A percentile compares a stretch with the other conserved stretches of the same genome.
Conservation (phyloP, 2,888 invertebrate species). For the Adineta ricciae region DNA sequence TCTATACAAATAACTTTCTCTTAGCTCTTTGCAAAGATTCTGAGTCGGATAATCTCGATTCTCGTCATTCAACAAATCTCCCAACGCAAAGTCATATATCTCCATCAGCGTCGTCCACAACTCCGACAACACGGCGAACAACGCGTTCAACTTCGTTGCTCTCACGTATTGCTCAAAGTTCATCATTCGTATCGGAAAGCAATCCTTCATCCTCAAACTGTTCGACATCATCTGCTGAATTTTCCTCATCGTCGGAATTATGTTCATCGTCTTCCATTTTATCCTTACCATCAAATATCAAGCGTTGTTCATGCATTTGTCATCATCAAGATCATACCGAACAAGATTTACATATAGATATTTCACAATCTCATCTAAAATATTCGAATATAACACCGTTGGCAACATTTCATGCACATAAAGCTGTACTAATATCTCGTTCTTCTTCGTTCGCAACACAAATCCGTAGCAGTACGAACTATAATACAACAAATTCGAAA, state of each 20-base stretch:
- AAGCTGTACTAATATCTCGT: background rate
- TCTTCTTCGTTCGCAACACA: background rate
- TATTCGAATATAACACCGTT: background rate
- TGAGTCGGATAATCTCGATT: background rate
- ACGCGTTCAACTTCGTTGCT: background rate
- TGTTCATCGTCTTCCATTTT: conserved; percentile 1
- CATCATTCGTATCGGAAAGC: background rate
- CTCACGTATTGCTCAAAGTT: conserved; percentile 19
- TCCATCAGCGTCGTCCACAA: background rate
- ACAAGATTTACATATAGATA: background rate
- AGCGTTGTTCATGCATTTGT: background rate
- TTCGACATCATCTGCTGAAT: background rate
- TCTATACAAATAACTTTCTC: too few species aligned
- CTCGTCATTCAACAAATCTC: background rate
- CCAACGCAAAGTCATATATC: background rate
- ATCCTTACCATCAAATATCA: background rate
- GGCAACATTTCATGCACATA: conserved; percentile 14
- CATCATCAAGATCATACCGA: background rate
- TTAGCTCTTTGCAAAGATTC: background rate
- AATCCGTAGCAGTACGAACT: background rate
- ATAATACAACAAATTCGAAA: background rate
- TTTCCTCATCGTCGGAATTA: background rate
- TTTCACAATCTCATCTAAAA: background rate
- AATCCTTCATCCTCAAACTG: background rate
- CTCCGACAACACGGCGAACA: conserved; percentile 13